Evolutionary conservation across 2,797 vertebrate species (phyloP).

Genomic region (Sebastes itinus): DNA sequence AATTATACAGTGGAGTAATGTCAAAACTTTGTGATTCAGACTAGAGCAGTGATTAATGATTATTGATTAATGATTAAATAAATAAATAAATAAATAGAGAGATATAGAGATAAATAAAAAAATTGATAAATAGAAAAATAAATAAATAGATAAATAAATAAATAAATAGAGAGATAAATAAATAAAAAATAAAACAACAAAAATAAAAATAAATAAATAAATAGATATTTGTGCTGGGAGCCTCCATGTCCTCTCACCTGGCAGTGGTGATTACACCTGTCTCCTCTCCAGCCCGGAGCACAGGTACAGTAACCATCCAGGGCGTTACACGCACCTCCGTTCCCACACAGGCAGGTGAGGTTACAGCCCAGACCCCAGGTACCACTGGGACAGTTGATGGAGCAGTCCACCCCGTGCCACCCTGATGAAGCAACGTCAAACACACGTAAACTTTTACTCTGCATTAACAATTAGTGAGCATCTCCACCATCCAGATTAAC

Average conservation of each 20-base stretch:
- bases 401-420: slow-evolving; percentile 97
- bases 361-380: slow-evolving; percentile 95
- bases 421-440: slow-evolving; percentile 75
- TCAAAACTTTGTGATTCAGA: background rate
- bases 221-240: background rate
- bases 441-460: background rate
- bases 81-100: rapidly evolving
- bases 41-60: background rate
- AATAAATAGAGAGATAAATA: too few species aligned
- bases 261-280: slow-evolving; percentile 89
- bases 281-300: slow-evolving; percentile 91
- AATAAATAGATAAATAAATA: too few species aligned
- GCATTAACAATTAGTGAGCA: too few species aligned
- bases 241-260: slow-evolving; percentile 80
- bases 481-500: too few species aligned
- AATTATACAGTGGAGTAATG: too few species aligned
- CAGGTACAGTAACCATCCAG: slow-evolving; percentile 92
- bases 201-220: too few species aligned
- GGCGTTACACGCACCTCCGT: slow-evolving; percentile 90
- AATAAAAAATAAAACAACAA: too few species aligned
- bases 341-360: slow-evolving; percentile 89
- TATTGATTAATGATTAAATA: too few species aligned
- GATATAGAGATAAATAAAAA: too few species aligned
- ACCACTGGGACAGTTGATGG: slow-evolving; percentile 94
- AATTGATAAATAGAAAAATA: too few species aligned